These are phyloP conservation scores for Zosterops pallidus DNA, from an alignment of 2,113 vertebrate species.

Conservation along the genomic window DNA sequence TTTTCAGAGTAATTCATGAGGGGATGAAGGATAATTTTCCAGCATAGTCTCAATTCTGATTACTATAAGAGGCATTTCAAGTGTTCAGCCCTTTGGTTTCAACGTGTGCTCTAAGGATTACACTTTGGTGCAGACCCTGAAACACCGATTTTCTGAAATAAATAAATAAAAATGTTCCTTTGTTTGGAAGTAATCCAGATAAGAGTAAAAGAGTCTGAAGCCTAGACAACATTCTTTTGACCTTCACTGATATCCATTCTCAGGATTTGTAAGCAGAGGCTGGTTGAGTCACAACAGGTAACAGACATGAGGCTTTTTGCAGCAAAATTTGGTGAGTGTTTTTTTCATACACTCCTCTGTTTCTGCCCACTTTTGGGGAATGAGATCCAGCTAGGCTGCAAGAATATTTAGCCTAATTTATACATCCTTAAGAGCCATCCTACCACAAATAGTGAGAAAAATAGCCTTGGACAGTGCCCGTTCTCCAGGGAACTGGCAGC, in stretches of 20 bases:
- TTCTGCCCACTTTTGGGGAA: background rate
- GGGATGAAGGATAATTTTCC: background rate
- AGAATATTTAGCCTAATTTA: background rate
- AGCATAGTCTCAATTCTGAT: background rate
- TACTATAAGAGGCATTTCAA: background rate
- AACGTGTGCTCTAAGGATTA: background rate
- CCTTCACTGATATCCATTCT: background rate
- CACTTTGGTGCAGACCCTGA: background rate
- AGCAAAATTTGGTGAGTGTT: background rate
- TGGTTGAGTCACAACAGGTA: background rate
- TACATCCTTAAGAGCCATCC: background rate
- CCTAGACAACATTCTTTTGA: background rate
- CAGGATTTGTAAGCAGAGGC: background rate
- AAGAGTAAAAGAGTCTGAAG: background rate
- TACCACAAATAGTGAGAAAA: background rate
- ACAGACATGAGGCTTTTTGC: background rate
- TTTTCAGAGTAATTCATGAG: background rate
- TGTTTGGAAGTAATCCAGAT: background rate
- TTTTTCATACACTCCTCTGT: background rate
- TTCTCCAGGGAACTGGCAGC: background rate
- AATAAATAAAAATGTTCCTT: background rate
- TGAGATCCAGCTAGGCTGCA: background rate
- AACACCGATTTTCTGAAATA: background rate
- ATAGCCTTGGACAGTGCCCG: fast-evolving
- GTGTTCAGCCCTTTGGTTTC: background rate